Evolutionary conservation across 2,797 vertebrate genomes (phyloP).

Genomic region (Loriculus beryllinus): DNA sequence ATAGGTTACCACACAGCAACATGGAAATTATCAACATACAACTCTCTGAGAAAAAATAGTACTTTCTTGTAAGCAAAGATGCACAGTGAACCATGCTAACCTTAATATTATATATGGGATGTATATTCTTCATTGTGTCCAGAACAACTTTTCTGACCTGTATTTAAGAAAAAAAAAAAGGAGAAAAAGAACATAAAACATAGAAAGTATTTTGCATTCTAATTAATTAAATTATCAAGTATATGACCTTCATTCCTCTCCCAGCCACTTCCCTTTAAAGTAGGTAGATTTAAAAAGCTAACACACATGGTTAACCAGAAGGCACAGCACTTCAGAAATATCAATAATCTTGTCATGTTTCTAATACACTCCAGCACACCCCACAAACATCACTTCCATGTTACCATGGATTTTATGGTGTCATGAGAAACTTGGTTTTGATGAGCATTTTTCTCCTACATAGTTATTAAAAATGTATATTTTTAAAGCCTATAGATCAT

Average conservation of each 20-base stretch:
- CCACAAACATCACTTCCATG: background rate
- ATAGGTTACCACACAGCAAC: background rate
- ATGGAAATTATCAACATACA: background rate
- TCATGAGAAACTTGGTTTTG: background rate
- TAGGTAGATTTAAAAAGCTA: background rate
- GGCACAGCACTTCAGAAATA: background rate
- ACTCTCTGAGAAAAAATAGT: background rate
- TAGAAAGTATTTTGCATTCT: background rate
- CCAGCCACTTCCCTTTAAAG: fast-evolving
- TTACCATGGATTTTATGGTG: background rate
- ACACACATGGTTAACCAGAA: background rate
- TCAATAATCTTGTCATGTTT: background rate
- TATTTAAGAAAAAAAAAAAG: constrained; percentile 21
- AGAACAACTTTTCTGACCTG: constrained; percentile 95
- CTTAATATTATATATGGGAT: constrained; percentile 99
- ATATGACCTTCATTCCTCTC: background rate
- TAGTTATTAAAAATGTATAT: background rate
- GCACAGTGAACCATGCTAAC: constrained; percentile 61
- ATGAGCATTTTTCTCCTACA: background rate
- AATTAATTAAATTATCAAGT: background rate
- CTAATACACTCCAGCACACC: background rate
- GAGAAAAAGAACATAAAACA: background rate
- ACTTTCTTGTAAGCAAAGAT: background rate
- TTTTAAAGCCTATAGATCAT: background rate
- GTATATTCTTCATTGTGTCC: constrained; percentile 98